phyloP scores from a whole-genome alignment of 2,113 vertebrate genomes.

The Hippocampus comes region DNA sequence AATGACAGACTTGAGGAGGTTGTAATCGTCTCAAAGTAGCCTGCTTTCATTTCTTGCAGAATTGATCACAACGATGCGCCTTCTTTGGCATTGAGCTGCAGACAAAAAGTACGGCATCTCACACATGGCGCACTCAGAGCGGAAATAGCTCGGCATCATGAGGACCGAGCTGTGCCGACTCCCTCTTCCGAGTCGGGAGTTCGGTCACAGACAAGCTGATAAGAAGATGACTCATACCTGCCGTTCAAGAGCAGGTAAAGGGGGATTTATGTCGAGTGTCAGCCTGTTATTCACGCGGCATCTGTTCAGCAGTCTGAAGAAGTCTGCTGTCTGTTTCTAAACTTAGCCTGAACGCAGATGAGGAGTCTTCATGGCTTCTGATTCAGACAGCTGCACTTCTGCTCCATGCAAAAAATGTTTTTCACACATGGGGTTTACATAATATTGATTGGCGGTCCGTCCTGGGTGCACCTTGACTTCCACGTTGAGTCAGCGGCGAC shows the following conservation, averaged over 20 bases:
- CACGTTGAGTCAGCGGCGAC: too few species aligned
- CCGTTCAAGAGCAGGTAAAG: constrained; percentile 51
- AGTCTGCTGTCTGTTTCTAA: constrained; percentile 53
- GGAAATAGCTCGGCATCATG: constrained; percentile 48
- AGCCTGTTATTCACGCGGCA: constrained; percentile 35
- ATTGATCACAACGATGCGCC: constrained; percentile 1
- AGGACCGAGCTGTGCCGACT: constrained; percentile 46
- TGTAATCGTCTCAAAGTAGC: too few species aligned
- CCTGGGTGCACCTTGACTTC: neutral
- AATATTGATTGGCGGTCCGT: neutral
- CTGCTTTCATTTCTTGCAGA: neutral
- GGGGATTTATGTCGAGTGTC: constrained; percentile 15
- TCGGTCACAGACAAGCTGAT: constrained; percentile 53
- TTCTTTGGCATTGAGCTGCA: neutral
- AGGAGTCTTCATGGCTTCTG: constrained; percentile 20
- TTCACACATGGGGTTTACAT: neutral
- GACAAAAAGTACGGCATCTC: constrained; percentile 25
- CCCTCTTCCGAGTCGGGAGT: constrained; percentile 36
- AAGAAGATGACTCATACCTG: constrained; percentile 60
- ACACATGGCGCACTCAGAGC: constrained; percentile 26
- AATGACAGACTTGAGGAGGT: neutral
- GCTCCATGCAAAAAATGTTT: neutral
- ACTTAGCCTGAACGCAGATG: constrained; percentile 37
- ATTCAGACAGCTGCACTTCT: constrained; percentile 18
- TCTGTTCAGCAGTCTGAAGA: constrained; percentile 48